Evolutionary conservation across 2,797 vertebrate species (phyloP).

Genomic region (Squalus acanthias): DNA sequence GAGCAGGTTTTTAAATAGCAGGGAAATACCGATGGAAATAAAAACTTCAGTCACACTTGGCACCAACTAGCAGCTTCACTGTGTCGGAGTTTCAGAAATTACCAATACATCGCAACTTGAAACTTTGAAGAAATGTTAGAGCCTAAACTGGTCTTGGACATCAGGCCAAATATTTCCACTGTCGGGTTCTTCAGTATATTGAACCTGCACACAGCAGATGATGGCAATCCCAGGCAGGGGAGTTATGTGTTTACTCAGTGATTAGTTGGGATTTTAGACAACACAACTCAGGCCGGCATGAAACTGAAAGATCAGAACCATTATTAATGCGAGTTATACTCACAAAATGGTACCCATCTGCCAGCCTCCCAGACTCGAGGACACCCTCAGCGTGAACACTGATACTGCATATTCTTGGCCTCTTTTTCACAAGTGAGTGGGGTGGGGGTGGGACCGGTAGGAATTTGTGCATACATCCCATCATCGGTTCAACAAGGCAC

Average conservation of each 20-base stretch:
- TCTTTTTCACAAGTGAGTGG: not conserved
- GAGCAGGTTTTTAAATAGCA: not conserved
- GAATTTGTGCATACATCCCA: not conserved
- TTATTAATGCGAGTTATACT: not conserved
- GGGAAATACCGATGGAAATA: not conserved
- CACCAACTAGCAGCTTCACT: not conserved
- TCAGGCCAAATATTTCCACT: not conserved
- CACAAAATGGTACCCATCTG: not conserved
- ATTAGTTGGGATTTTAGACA: not conserved
- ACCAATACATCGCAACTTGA: not conserved
- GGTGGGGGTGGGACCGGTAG: not conserved
- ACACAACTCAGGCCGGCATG: not conserved
- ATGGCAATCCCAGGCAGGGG: no score
- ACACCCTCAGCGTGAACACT: not conserved
- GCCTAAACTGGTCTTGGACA: not conserved
- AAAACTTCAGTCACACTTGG: not conserved
- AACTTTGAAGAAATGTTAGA: not conserved
- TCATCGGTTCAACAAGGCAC: not conserved
- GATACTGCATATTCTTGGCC: not conserved
- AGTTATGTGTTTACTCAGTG: not conserved
- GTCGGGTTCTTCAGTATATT: not conserved
- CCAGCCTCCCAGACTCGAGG: not conserved
- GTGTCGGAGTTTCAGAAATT: not conserved
- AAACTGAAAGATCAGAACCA: not conserved
- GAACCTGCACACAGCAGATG: not conserved